Base-by-base conservation (phyloP, 2,113 vertebrate genomes). In the Embiotoca jacksoni region DNA sequence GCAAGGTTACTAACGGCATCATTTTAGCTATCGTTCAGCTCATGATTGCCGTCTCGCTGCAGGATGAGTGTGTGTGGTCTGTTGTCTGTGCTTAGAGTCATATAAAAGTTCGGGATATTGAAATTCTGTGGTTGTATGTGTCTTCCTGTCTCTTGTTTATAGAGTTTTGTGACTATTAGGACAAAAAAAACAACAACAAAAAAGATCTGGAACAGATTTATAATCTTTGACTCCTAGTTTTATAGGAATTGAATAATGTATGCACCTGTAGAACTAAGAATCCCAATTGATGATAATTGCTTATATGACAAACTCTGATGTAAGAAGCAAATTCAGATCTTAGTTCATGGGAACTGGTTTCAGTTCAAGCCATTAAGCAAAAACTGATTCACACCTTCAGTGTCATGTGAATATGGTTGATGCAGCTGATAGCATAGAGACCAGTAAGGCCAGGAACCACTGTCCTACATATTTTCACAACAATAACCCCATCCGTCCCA, bases 11-110 rank as follows among this genome's bases (percentile, higher is more conserved):
- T 53, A 76, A 70, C 81, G 58, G 75, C 76, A 83, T 91, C 64
- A 80, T 88, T 86, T 88, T 78, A 79, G 78, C 75, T 80, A 78
- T 70, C 44, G 73, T 64, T 80, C 41, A 78, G 70, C 72, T 75
- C 50, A 85, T 84, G 87, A 86, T 84, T 88, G 83, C 69, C 53
- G 70, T 67, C 81, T 89, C 39, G 54, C 47, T 54, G 36, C 7
- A 11, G 78, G 75, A 72, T 70, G 66, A 78, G 76, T 78, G 85
- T 75, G 83, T 88, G 83, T 89, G 85, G 89, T 91, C 85, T 85
- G 81, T 81, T 72, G 77, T 61, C 47, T 78, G 35, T 61, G 70
- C 70, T 89, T 56, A 79, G 16, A 73, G 84, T 81, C 77, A 67
- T 68, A 77, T 47, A 61, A 56, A 56, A 79, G 71, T 60, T 23